phyloP scores from a whole-genome alignment of 2,797 vertebrate species.

The Coccyzus lansbergi region DNA sequence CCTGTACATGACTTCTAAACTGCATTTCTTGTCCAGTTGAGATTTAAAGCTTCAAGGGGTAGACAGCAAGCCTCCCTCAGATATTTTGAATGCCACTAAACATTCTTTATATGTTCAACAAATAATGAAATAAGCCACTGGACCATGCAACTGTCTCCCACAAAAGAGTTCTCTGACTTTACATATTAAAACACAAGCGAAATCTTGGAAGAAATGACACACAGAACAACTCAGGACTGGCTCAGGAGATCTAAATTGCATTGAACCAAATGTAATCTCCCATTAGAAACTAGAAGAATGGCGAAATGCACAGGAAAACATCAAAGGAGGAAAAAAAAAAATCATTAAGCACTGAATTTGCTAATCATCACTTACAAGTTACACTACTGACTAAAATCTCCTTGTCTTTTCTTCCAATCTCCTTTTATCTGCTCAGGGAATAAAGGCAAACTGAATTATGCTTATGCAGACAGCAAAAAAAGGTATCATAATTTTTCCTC shows the following conservation, averaged over 20 bases:
- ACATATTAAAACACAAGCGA: background rate
- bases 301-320: slow-evolving; percentile 11
- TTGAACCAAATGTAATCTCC: slow-evolving; percentile 13
- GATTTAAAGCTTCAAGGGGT: background rate
- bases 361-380: slow-evolving; percentile 38
- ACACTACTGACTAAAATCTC: background rate
- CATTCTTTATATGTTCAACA: background rate
- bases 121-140: background rate
- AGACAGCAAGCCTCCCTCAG: background rate
- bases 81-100: background rate
- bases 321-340: slow-evolving; percentile 45
- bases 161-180: background rate
- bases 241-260: background rate
- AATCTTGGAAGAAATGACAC: background rate
- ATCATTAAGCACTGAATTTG: slow-evolving; percentile 38
- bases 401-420: background rate
- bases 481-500: background rate
- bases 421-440: background rate
- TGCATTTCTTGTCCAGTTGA: background rate
- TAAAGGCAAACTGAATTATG: background rate
- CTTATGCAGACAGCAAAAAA: background rate
- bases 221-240: background rate
- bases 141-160: background rate
- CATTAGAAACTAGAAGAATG: background rate
- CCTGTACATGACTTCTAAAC: background rate